Evolutionary conservation across 2,888 invertebrate species (phyloP), one percentile per base, ranked within the genome.

Genomic region (Drosophila falleni): DNA sequence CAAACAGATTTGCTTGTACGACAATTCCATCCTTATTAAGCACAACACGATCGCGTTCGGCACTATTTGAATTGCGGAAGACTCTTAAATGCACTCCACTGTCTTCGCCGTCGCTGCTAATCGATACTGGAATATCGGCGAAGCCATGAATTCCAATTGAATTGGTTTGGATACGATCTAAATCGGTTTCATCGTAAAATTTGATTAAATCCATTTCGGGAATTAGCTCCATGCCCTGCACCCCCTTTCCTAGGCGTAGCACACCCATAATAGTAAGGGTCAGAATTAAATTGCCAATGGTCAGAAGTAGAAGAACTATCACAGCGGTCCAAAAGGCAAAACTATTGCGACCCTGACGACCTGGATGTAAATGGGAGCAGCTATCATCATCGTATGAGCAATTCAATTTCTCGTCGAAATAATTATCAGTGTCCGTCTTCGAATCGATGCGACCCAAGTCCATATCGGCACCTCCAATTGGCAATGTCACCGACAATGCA

Each of bases 181-280:
- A 93, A 89, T 97, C 96, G 0, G 96, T 94, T 46, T 94, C 93
- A 0, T 97, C 97, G 71, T 95, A 96, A 90, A 97, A 96, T 90
- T 97, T 97, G 0, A 97, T 93, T 0, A 96, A 94, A 70, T 95
- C 94, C 69, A 95, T 95, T 58, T 96, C 95, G 0, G 95, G 95
- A 65, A 97, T 94, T 50, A 97, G 94, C 92, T 98, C 97, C 92
- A 98, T 94, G 78, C 96, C 96, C 89, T 97, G 96, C 95, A 97
- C 96, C 8, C 97, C 97, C 90, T 89, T 86, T 0, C 97, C 97
- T 66, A 98, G 94, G 65, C 96, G 94, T 46, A 98, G 91, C 0
- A 97, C 97, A 8, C 96, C 96, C 63, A 97, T 94, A 58, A 98
- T 96, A 0, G 96, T 96, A 42, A 97, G 94, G 0, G 97, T 97